phyloP scores from a whole-genome alignment of 2,113 vertebrate species.

The Galbula dea region DNA sequence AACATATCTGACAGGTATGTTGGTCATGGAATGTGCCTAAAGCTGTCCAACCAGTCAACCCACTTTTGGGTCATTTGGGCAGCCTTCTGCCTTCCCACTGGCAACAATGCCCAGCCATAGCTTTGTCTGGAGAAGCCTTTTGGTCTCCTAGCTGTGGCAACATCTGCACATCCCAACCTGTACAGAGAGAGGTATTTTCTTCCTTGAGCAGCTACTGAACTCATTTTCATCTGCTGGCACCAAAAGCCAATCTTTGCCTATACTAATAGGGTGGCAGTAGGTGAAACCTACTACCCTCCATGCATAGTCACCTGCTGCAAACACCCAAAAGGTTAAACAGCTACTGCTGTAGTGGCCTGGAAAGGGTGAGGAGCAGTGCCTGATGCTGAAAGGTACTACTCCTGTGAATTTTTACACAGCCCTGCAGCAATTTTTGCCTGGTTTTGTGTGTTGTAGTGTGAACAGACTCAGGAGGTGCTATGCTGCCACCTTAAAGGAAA shows the following conservation, averaged over 20 bases:
- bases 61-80: neutral
- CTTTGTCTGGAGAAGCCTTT: neutral
- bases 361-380: neutral
- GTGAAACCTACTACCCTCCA: neutral
- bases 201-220: neutral
- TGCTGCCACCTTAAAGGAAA: neutral
- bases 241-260: neutral
- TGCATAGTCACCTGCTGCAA: neutral
- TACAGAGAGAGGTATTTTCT: neutral
- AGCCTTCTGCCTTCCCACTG: neutral
- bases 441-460: neutral
- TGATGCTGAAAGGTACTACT: neutral
- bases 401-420: neutral
- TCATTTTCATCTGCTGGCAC: neutral
- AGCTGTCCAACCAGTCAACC: neutral
- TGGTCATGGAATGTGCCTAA: neutral
- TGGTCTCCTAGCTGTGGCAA: neutral
- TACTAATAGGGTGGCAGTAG: neutral
- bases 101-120: neutral
- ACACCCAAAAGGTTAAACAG: neutral
- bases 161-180: neutral
- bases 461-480: neutral
- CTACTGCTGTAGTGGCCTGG: neutral
- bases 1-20: neutral
- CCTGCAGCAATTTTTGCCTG: neutral